A percentile compares a stretch with the other conserved stretches of the same genome.
phyloP scores from a whole-genome alignment of 53 echinoderm and acorn worm species.

The Patiria pectinifera region DNA sequence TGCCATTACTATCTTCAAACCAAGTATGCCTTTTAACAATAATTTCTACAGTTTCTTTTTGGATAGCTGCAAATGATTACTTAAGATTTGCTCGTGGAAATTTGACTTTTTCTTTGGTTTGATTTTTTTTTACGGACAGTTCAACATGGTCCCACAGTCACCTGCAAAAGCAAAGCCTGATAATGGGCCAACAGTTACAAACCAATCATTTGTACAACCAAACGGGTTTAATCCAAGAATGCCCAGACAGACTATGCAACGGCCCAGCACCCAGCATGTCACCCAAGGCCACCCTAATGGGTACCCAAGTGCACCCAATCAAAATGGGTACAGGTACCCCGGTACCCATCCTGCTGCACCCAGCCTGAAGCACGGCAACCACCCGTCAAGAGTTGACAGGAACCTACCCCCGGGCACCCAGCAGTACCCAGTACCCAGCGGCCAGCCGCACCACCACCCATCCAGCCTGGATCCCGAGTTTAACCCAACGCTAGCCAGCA shows the following conservation, averaged over 20 bases:
- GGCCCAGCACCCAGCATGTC: not conserved
- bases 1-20: no score
- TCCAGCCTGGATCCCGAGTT: conserved; percentile 35
- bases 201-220: not conserved
- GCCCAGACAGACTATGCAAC: not conserved
- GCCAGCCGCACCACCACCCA: not conserved
- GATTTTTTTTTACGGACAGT: not conserved
- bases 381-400: not conserved
- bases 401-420: not conserved
- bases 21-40: no score
- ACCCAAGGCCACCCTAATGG: conserved; percentile 15
- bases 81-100: not conserved
- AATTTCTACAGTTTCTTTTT: no score
- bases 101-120: not conserved
- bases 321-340: conserved; percentile 16
- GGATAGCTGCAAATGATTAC: not conserved
- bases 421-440: not conserved
- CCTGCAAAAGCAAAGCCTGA: not conserved
- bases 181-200: not conserved
- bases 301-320: conserved; percentile 30
- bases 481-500: conserved; percentile 54
- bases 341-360: not conserved
- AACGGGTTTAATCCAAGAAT: not conserved
- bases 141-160: not conserved
- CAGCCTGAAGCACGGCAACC: not conserved